A percentile compares a stretch with the other conserved stretches of the same genome.
Evolutionary conservation across 2,113 vertebrate species (phyloP).

Genomic region (Dermatemys mawii): DNA sequence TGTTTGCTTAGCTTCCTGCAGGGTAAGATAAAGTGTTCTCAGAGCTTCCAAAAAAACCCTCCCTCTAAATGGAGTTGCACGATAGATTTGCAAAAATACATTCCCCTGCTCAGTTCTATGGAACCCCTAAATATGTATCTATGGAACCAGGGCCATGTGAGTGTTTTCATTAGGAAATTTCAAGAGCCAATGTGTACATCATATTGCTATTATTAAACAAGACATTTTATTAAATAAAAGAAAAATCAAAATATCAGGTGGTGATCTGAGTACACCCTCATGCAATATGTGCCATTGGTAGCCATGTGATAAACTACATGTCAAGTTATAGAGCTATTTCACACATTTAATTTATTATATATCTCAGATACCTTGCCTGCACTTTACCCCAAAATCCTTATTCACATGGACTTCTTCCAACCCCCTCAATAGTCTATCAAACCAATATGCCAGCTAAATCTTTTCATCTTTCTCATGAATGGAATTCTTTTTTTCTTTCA

Average conservation of each 20-base stretch:
- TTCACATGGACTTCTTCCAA: background rate
- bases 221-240: background rate
- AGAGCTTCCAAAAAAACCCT: background rate
- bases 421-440: background rate
- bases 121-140: background rate
- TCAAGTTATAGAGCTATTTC: background rate
- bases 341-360: background rate
- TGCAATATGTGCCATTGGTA: background rate
- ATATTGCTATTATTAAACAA: background rate
- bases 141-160: background rate
- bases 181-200: background rate
- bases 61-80: background rate
- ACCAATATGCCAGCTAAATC: background rate
- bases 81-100: background rate
- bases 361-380: background rate
- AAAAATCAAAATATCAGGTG: background rate
- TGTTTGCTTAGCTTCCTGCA: background rate
- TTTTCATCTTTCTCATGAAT: background rate
- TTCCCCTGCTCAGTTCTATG: background rate
- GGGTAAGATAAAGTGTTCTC: background rate
- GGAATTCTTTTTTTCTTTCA: background rate
- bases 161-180: background rate
- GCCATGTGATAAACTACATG: background rate
- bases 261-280: too few species aligned
- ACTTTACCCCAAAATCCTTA: background rate